Conservation (phyloP, 2,797 vertebrate species). For the Serranus cabrilla region DNA sequence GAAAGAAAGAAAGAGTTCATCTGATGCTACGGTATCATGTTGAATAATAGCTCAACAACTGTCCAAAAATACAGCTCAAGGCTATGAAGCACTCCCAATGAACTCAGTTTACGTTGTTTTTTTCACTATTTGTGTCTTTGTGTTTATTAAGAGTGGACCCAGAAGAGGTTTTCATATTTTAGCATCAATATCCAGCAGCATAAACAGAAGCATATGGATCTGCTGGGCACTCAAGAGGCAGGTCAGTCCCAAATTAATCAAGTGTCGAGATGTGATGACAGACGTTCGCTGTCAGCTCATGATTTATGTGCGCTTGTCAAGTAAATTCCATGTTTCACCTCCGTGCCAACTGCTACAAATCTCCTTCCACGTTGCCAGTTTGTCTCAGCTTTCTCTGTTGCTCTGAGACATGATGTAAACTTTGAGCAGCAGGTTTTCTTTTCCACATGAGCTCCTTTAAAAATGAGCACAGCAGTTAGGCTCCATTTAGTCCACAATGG, state of each 20-base stretch:
- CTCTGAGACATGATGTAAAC: conserved; percentile 24
- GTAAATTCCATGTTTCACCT: conserved; percentile 29
- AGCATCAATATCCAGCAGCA: conserved; percentile 14
- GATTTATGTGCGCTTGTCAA: conserved; percentile 44
- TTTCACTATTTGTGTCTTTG: not conserved
- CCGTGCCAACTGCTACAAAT: not conserved
- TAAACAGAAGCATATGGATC: conserved; percentile 27
- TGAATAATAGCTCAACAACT: conserved; percentile 6
- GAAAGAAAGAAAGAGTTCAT: conserved; percentile 8
- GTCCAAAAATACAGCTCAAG: not conserved
- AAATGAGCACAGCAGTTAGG: conserved; percentile 28
- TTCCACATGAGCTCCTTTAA: conserved; percentile 38
- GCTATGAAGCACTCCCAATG: not conserved
- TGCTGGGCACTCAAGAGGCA: conserved; percentile 9
- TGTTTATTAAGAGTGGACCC: not conserved
- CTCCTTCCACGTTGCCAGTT: conserved; percentile 11
- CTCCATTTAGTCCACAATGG: conserved; percentile 47
- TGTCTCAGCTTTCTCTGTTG: conserved; percentile 19
- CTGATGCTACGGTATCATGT: not conserved
- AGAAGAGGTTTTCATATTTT: conserved; percentile 3
- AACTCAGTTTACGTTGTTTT: not conserved
- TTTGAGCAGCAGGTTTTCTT: conserved; percentile 43
- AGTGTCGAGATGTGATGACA: conserved; percentile 31
- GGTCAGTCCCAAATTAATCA: conserved; percentile 41
- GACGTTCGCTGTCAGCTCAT: conserved; percentile 33